Percentiles rank a stretch among this genome's conserved stretches.
phyloP scores from a whole-genome alignment of 2,113 vertebrate species.

The Rhegmatorhina hoffmannsi region DNA sequence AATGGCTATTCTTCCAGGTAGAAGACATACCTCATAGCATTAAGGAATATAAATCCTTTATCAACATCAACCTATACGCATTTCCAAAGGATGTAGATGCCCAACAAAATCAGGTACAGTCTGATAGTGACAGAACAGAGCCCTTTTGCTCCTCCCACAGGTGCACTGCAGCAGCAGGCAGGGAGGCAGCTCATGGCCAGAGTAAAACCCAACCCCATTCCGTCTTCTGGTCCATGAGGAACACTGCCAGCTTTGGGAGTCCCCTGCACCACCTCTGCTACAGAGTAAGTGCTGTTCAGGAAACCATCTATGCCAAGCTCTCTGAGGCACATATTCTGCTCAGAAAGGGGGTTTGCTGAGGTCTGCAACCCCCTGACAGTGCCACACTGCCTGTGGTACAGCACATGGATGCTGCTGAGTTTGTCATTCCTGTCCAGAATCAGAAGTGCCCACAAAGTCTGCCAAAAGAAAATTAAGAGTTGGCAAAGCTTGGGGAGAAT shows the following conservation, averaged over 20 bases:
- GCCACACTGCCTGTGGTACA: background rate
- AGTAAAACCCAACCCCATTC: background rate
- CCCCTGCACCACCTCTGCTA: background rate
- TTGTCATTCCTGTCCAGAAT: background rate
- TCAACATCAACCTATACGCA: background rate
- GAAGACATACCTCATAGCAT: background rate
- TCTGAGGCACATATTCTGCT: background rate
- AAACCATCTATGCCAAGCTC: background rate
- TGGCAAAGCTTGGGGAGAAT: conserved; percentile 26
- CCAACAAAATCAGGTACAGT: background rate
- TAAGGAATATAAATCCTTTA: background rate
- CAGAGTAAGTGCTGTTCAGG: background rate
- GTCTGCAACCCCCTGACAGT: background rate
- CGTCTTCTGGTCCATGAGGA: background rate
- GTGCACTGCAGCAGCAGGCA: background rate
- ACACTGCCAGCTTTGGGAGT: background rate
- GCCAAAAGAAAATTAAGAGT: conserved; percentile 48
- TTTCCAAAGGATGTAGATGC: background rate
- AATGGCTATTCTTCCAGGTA: background rate
- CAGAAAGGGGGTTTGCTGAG: background rate
- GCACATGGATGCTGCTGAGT: background rate
- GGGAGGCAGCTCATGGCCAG: background rate
- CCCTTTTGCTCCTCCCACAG: background rate
- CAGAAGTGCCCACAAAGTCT: conserved; percentile 22
- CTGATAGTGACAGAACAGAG: background rate